phyloP scores from a whole-genome alignment of 2,797 vertebrate species.

The Sebastes jordani region DNA sequence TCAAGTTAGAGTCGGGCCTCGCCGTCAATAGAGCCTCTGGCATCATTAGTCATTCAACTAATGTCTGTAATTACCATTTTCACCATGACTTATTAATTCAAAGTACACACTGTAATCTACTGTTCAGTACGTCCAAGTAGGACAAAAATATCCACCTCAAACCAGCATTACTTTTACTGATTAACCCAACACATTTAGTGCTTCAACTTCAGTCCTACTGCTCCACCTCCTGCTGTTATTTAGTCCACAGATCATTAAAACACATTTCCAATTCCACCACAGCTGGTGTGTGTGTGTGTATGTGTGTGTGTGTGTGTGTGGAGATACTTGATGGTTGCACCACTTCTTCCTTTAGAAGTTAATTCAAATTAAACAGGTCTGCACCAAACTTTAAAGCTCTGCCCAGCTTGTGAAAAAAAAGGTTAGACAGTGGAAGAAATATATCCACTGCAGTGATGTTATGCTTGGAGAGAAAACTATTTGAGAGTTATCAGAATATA shows the following conservation, averaged over 20 bases:
- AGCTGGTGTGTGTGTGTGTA: background rate
- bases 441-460: conserved; percentile 30
- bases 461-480: background rate
- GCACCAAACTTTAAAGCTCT: conserved; percentile 33
- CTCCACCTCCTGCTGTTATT: conserved; percentile 57
- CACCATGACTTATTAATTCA: conserved; percentile 24
- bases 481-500: background rate
- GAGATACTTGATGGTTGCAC: conserved; percentile 27
- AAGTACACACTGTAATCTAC: background rate
- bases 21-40: background rate
- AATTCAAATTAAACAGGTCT: conserved; percentile 53
- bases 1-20: background rate
- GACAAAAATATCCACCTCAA: conserved; percentile 16
- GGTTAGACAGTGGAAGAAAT: conserved; percentile 36
- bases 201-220: conserved; percentile 29
- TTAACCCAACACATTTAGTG: conserved; percentile 38
- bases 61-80: conserved; percentile 40
- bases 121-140: conserved; percentile 15
- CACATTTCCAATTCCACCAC: conserved; percentile 29
- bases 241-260: conserved; percentile 58
- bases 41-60: conserved; percentile 17
- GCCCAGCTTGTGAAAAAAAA: conserved; percentile 57
- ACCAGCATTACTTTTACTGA: conserved; percentile 37
- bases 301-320: background rate
- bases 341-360: conserved; percentile 33